Base-by-base conservation (phyloP, 2,797 vertebrate species). In the Cossypha caffra region DNA sequence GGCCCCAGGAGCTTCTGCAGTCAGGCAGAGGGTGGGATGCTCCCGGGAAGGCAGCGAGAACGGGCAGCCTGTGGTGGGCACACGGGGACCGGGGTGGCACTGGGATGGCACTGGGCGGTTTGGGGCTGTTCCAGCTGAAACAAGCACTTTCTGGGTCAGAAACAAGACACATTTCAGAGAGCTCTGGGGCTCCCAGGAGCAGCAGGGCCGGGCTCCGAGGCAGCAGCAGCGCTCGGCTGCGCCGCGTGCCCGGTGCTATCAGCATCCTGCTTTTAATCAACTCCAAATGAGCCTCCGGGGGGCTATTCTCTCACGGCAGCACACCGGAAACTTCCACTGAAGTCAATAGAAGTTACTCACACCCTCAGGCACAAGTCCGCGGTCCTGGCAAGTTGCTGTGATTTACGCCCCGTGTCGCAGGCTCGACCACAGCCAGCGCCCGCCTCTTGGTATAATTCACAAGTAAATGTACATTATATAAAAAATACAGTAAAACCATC, bases 401-500 rank as follows among this genome's bases (percentile, higher is more conserved):
- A 96, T 96, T 96, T 94, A 97, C 20, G 68, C 74, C 11, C 10
- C 1, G 0, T 74, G 84, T 89, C 3, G 2, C 78, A 62, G 40
- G 38, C 69, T 85, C 19, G 1, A 62, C 82, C 51, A 28, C 81
- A 86, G 88, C 92, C 57, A 66, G 35, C 1, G 15, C 83, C 81
- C 55, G 82, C 76, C 74, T 91, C 88, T 83, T 37, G 83, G 82
- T 85, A 55, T 97, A 95, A 96, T 86, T 96, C 90, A 94, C 83
- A 91, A 87, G 88, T 93, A 95, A 96, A 91, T 52, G 85, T 78
- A 74, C 82, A 69, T 95, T 95, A 89, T 90, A 93, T 90, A 74
- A 95, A 96, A 96, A 93, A 68, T 38, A 92, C 83, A 93, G 80
- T 93, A 94, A 97, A 96, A 8, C 77, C 76, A 95, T 95, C 85